Evolutionary conservation across 2,113 vertebrate species (phyloP).

Genomic region (Phrynosoma blainvillii): DNA sequence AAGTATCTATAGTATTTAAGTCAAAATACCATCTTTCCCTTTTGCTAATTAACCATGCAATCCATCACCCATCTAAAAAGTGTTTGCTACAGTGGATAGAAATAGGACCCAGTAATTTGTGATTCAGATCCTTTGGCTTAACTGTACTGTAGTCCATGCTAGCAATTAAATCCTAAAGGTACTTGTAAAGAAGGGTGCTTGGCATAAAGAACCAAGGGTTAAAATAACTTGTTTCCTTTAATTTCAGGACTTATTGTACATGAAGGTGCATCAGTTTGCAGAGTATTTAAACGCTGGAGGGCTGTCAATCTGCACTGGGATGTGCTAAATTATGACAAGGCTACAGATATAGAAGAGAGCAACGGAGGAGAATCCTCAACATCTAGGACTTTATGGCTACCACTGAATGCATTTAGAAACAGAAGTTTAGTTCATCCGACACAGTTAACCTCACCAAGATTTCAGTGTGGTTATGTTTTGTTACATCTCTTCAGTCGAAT

Average conservation of each 20-base stretch:
- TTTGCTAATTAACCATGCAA: slow-evolving; percentile 29
- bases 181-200: background rate
- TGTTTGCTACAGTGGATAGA: background rate
- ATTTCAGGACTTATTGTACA: slow-evolving; percentile 88
- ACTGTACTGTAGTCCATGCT: background rate
- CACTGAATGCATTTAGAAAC: slow-evolving; percentile 83
- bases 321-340: slow-evolving; percentile 92
- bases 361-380: slow-evolving; percentile 78
- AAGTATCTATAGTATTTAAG: background rate
- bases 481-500: slow-evolving; percentile 82
- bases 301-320: slow-evolving; percentile 96
- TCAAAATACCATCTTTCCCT: background rate
- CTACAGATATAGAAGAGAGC: slow-evolving; percentile 88
- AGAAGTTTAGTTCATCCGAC: slow-evolving; percentile 83
- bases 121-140: background rate
- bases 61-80: background rate
- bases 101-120: background rate
- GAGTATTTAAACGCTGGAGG: slow-evolving; percentile 92
- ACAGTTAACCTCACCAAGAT: slow-evolving; percentile 81
- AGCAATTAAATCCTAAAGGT: background rate
- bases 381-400: slow-evolving; percentile 89
- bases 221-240: slow-evolving; percentile 14
- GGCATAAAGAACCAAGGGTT: background rate
- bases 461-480: slow-evolving; percentile 85
- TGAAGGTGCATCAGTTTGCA: slow-evolving; percentile 95